Evolutionary conservation across 2,113 vertebrate genomes (phyloP).

Genomic region (Austrofundulus limnaeus): DNA sequence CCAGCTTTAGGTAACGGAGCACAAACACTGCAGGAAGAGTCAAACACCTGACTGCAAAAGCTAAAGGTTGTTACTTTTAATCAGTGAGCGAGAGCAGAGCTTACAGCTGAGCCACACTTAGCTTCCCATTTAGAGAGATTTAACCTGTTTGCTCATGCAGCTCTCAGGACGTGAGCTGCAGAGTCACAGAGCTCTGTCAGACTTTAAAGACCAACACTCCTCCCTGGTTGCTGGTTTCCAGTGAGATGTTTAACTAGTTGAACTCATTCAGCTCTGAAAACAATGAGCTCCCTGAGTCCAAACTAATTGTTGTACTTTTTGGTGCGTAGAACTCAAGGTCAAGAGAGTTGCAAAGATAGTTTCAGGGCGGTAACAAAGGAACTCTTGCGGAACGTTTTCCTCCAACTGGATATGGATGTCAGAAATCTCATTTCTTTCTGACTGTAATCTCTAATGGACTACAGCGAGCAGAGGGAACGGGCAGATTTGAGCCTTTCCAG

Average conservation of each 20-base stretch:
- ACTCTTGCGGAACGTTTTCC: constrained; percentile 22
- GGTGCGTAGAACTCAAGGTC: constrained; percentile 16
- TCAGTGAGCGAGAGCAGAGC: constrained; percentile 23
- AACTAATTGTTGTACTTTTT: constrained; percentile 17
- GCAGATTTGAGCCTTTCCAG: constrained; percentile 50
- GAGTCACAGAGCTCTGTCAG: constrained; percentile 22
- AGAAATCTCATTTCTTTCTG: constrained; percentile 23
- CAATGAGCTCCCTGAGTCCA: constrained; percentile 19
- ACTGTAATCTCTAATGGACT: constrained; percentile 47
- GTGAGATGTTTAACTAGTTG: constrained; percentile 28
- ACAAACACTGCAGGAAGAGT: neutral
- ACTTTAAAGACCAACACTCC: constrained; percentile 17
- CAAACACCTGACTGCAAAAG: constrained; percentile 11
- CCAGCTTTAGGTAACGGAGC: constrained; percentile 4
- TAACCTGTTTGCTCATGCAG: constrained; percentile 29
- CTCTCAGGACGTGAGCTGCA: constrained; percentile 18
- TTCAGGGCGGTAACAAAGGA: neutral
- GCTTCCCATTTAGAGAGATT: constrained; percentile 33
- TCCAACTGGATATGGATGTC: constrained; percentile 17
- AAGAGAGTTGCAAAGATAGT: neutral
- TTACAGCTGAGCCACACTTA: constrained; percentile 14
- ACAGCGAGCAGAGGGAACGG: constrained; percentile 25
- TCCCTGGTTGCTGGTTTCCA: constrained; percentile 23
- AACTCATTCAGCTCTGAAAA: constrained; percentile 25
- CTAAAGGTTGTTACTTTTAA: constrained; percentile 29